Base-by-base conservation (phyloP, 2,113 vertebrate species). In the Python bivittatus region DNA sequence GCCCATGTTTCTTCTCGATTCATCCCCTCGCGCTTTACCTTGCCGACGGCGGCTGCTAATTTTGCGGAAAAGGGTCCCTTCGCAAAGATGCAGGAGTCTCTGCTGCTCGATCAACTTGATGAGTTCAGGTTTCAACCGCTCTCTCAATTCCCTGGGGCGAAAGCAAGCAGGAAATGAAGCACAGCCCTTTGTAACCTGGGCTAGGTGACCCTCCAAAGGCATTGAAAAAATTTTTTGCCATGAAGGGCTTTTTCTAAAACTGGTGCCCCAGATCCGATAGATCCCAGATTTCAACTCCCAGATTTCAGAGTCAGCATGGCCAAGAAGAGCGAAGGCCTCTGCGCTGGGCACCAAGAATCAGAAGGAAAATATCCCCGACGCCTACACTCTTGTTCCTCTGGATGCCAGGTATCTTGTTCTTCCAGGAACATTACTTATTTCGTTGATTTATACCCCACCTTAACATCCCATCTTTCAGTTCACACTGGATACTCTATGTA, bases 41-140 rank as follows among this genome's bases (percentile, higher is more conserved):
- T 99, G 99, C 91, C 99, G 97, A 58, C 99, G 97, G 9, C 99
- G 98, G 97, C 98, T 99, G 98, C 99, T 99, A 91, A 99, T 99
- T 97, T 99, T 99, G 60, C 98, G 98, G 97, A 99, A 99, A 93
- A 99, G 98, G 0, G 98, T 99, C 83, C 99, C 99, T 88, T 99
- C 98, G 0, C 99, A 99, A 93, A 99, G 98, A 7, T 98, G 97
- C 96, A 99, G 98, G 94, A 99, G 97, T 68, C 99, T 98, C 97
- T 99, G 99, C 97, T 99, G 99, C 22, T 97, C 98, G 96, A 99
- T 99, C 97, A 99, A 95, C 94, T 98, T 98, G 92, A 99, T 93
- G 54, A 99, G 98, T 96, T 99, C 99, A 0, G 99, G 99, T 96
- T 99, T 99, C 95, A 99, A 97, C 52, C 98, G 98, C 96, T 99